Evolutionary conservation across 2,888 invertebrate genomes (phyloP), one percentile per base, ranked within the genome.

Genomic region (Allolobophora icterica): DNA sequence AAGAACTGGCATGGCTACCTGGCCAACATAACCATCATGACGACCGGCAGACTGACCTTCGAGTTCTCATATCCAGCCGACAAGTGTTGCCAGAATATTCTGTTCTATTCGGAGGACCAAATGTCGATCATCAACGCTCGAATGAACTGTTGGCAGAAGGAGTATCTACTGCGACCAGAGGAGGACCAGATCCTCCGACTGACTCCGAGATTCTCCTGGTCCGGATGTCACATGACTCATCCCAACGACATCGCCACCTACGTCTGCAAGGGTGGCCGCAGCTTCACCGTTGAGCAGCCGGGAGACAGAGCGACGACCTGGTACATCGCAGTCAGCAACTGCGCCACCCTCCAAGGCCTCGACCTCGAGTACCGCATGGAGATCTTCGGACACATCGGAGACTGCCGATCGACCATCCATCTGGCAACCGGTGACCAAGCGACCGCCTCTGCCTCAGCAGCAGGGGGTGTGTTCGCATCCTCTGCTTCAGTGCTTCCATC

Each of bases 121-220:
- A 90, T 92, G 84, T 90, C 92, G 84, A 91, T 92, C 52, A 89
- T 93, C 83, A 92, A 91, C 90, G 89, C 92, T 38, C 91, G 92
- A 24, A 92, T 93, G 92, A 93, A 92, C 91, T 93, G 93, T 89
- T 93, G 92, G 92, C 92, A 93, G 90, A 93, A 93, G 91, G 92
- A 92, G 90, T 90, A 91, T 24, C 90, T 93, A 2, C 91, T 92
- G 45, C n/a, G 90, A 58, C 91, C 92, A 0, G 93, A 93, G 83
- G 91, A 93, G 33, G 93, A 93, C 90, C 92, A 93, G 90, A 91
- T 93, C 35, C 91, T 93, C 13, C 91, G 92, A 24, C 92, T 93
- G 17, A 93, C 93, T 11, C 93, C 93, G n/a, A 89, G 91, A 83
- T 93, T 93, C 90, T 45, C 91, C 84, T 93, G 93, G 93, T 93